phyloP scores from a whole-genome alignment of 2,797 vertebrate species.

The Morelia viridis region DNA sequence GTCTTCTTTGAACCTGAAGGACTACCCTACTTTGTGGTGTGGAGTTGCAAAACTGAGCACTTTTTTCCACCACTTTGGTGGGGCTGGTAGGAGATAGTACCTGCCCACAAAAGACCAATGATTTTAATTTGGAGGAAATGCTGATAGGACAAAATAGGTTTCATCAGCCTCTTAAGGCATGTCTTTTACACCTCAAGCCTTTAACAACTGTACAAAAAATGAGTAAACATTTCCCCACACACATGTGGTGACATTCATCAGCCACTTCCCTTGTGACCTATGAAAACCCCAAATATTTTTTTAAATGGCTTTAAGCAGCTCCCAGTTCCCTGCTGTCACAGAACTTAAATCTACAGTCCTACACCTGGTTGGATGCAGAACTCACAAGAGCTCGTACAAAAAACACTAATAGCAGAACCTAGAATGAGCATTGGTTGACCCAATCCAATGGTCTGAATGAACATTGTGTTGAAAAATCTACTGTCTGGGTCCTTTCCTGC shows the following conservation, averaged over 20 bases:
- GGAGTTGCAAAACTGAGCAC: too few relatives aligned
- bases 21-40: too few relatives aligned
- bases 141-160: not conserved
- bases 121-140: not conserved
- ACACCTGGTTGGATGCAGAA: not conserved
- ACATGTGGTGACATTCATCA: not conserved
- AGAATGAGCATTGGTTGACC: not conserved
- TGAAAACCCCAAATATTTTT: not conserved
- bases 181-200: not conserved
- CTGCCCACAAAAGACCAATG: not conserved
- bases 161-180: not conserved
- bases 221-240: not conserved
- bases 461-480: not conserved
- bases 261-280: not conserved
- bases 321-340: not conserved
- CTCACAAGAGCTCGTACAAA: not conserved
- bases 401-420: not conserved
- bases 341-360: not conserved
- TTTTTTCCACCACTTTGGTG: too few relatives aligned
- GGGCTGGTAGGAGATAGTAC: not conserved
- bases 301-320: not conserved
- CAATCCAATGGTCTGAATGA: not conserved
- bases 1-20: too few relatives aligned
- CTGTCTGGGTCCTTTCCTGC: not conserved
- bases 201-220: not conserved